Percentiles rank a stretch among this genome's conserved stretches.
Conservation (phyloP, 2,113 vertebrate genomes). For the Drymodes brunneopygia region DNA sequence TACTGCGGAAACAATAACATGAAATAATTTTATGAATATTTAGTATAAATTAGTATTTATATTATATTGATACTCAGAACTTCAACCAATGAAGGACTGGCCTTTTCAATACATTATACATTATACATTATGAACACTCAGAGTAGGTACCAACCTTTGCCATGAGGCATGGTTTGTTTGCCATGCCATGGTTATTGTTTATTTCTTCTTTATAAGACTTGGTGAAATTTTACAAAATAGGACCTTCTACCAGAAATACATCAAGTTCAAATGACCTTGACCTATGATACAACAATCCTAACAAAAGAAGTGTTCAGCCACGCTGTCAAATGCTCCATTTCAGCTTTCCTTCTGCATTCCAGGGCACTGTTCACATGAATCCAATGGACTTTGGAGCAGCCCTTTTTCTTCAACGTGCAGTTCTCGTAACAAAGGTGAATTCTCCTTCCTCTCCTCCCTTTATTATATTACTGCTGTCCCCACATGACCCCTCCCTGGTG, state of each 20-base stretch:
- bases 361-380: neutral
- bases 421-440: neutral
- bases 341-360: neutral
- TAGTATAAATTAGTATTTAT: conserved; percentile 2
- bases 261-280: neutral
- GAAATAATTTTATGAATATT: neutral
- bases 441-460: neutral
- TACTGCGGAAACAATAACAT: neutral
- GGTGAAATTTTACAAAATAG: neutral
- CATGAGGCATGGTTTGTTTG: too few species aligned
- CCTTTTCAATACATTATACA: neutral
- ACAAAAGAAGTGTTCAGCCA: neutral
- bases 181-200: neutral
- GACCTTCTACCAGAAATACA: neutral
- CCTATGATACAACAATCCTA: neutral
- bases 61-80: neutral
- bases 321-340: neutral
- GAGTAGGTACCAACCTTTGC: neutral
- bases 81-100: neutral
- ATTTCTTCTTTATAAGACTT: neutral
- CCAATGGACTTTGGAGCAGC: neutral
- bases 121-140: neutral
- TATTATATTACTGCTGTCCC: neutral
- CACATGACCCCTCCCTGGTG: neutral
- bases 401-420: neutral